Conservation (phyloP, 2,113 vertebrate species). For the Lates calcarifer region DNA sequence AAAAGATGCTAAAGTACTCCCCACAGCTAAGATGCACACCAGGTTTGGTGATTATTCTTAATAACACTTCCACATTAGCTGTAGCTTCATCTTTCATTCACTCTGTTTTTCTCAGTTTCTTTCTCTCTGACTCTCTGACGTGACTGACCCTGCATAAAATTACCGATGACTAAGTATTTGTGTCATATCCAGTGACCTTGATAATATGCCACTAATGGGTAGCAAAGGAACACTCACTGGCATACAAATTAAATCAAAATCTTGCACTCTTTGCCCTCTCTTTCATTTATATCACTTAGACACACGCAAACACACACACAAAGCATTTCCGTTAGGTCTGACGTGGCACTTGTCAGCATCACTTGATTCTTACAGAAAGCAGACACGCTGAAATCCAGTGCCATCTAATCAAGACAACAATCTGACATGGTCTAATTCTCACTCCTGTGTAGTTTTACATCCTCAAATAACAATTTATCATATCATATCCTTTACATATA, state of each 20-base stretch:
- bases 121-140: neutral
- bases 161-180: slow-evolving; percentile 13
- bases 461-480: no score
- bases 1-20: no score
- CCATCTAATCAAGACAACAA: no score
- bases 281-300: neutral
- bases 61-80: neutral
- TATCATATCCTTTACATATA: no score
- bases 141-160: slow-evolving; percentile 3
- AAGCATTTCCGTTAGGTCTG: neutral
- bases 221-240: slow-evolving; percentile 5
- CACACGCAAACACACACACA: neutral
- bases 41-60: neutral
- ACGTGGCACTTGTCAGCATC: no score
- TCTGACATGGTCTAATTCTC: neutral
- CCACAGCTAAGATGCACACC: no score
- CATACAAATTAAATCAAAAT: slow-evolving; percentile 14
- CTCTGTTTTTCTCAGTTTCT: neutral
- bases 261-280: neutral
- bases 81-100: neutral
- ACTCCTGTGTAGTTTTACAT: neutral
- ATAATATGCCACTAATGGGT: slow-evolving; percentile 14
- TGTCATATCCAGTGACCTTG: slow-evolving; percentile 17
- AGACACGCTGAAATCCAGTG: no score
- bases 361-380: no score